A percentile compares a stretch with the other conserved stretches of the same genome.
phyloP scores from a whole-genome alignment of 2,888 invertebrate species.

The Charanyca ferruginea region DNA sequence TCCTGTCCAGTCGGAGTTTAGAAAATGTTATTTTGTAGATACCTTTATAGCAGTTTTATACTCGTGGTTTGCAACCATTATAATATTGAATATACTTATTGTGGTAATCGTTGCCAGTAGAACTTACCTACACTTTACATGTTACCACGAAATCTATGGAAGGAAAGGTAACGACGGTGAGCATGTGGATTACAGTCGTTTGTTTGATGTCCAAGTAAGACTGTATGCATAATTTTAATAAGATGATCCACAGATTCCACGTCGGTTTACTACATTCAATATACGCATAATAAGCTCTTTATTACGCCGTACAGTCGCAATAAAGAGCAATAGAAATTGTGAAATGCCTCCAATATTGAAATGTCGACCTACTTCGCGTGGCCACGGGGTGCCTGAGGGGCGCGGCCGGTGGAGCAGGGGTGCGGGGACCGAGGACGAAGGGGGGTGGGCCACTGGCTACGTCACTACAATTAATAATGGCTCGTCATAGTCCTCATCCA shows the following conservation, averaged over 20 bases:
- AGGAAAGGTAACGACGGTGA: background rate
- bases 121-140: constrained; percentile 27
- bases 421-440: constrained; percentile 47
- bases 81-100: constrained; percentile 23
- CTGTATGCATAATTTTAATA: constrained; percentile 54
- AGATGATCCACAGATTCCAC: constrained; percentile 62
- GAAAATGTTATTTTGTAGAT: constrained; percentile 58
- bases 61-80: constrained; percentile 33
- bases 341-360: constrained; percentile 88
- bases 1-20: constrained; percentile 45
- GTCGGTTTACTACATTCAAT: constrained; percentile 75
- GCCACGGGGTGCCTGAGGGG: constrained; percentile 67
- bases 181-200: background rate
- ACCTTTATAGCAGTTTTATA: constrained; percentile 58
- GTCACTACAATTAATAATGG: constrained; percentile 82
- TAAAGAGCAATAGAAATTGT: constrained; percentile 86
- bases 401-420: constrained; percentile 56
- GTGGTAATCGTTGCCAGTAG: constrained; percentile 8
- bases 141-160: background rate
- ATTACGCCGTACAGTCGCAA: constrained; percentile 81
- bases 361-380: constrained; percentile 85
- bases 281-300: constrained; percentile 81
- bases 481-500: constrained; percentile 78
- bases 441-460: constrained; percentile 60
- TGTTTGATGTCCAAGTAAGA: constrained; percentile 13